Percentiles rank a stretch among this genome's conserved stretches.
Evolutionary conservation across 2,113 vertebrate species (phyloP).

Genomic region (Prunella himalayana): DNA sequence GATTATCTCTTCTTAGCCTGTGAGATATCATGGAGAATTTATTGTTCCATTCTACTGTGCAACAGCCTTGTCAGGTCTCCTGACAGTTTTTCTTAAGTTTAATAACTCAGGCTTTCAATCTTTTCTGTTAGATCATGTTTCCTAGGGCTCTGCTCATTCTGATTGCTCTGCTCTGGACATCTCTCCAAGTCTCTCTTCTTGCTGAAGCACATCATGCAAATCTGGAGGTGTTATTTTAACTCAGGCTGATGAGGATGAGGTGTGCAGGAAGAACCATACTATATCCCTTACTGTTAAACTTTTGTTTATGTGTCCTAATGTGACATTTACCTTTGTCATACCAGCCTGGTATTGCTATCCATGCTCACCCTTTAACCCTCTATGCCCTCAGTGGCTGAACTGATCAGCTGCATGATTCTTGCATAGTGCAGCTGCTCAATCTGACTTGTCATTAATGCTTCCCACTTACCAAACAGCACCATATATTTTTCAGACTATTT

Average conservation of each 20-base stretch:
- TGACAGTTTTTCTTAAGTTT: constrained; percentile 27
- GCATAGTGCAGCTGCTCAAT: background rate
- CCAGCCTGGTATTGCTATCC: background rate
- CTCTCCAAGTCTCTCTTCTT: background rate
- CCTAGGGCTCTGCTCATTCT: background rate
- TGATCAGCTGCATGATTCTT: background rate
- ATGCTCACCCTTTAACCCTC: background rate
- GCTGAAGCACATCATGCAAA: background rate
- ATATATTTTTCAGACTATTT: background rate
- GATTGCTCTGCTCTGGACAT: background rate
- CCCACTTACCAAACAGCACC: background rate
- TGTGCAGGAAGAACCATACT: background rate
- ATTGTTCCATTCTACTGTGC: constrained; percentile 16
- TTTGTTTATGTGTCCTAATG: background rate
- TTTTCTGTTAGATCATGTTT: constrained; percentile 4
- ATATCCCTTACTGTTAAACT: background rate
- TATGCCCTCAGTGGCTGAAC: background rate
- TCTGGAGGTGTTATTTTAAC: background rate
- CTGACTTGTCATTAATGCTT: background rate
- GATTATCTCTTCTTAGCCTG: background rate
- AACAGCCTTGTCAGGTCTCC: background rate
- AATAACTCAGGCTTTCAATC: constrained; percentile 23
- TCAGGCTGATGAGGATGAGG: background rate
- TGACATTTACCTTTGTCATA: background rate
- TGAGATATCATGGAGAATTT: constrained; percentile 23